phyloP scores from a whole-genome alignment of 2,888 invertebrate genomes.

The Diarsia dahlii region DNA sequence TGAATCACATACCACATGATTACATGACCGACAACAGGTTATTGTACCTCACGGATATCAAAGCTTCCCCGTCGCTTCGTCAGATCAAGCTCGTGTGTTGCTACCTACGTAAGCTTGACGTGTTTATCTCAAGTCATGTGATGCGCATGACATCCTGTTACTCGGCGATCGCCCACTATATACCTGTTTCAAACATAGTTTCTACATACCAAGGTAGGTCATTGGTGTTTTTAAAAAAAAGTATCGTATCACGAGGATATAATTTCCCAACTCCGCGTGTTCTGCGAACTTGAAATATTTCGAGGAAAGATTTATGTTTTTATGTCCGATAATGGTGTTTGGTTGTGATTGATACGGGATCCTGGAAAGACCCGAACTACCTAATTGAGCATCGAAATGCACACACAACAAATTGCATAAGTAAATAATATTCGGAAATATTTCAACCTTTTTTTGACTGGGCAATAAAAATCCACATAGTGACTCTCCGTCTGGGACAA shows the following conservation, averaged over 20 bases:
- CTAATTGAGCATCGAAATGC: neutral
- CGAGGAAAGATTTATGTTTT: constrained; percentile 13
- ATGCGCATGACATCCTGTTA: constrained; percentile 66
- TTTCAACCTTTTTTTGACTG: neutral
- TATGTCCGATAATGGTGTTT: neutral
- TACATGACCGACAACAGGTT: constrained; percentile 61
- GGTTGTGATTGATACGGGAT: constrained; percentile 3
- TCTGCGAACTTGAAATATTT: constrained; percentile 41
- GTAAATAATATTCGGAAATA: neutral
- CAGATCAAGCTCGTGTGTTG: constrained; percentile 52
- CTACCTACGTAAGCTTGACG: constrained; percentile 62
- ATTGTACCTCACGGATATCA: constrained; percentile 56
- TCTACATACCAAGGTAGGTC: constrained; percentile 41
- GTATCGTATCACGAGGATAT: constrained; percentile 18
- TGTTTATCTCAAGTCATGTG: constrained; percentile 61
- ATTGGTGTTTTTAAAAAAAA: constrained; percentile 47
- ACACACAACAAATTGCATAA: neutral
- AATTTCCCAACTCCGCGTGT: constrained; percentile 18
- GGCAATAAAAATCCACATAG: too few relatives aligned
- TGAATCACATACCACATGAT: neutral
- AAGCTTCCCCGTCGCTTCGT: constrained; percentile 39
- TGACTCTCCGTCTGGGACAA: too few relatives aligned
- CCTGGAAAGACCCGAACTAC: constrained; percentile 6
- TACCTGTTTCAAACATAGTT: constrained; percentile 25
- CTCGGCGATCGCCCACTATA: constrained; percentile 53